These are phyloP conservation scores for Alethe castanea DNA, from an alignment of 2,113 vertebrate species.

Conservation along the genomic window DNA sequence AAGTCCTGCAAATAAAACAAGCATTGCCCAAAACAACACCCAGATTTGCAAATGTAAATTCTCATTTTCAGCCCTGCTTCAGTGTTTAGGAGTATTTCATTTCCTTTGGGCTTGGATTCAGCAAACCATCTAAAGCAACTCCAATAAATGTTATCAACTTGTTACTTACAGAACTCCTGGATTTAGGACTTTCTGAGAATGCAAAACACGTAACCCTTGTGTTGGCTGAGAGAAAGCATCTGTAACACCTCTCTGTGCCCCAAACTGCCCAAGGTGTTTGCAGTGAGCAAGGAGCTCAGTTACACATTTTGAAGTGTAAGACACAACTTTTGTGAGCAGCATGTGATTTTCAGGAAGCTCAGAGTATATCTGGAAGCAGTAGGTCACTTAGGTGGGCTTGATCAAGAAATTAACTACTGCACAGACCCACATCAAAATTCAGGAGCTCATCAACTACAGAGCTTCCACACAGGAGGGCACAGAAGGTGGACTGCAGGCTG, in stretches of 20 bases:
- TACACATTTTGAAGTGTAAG: background rate
- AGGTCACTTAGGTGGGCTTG: background rate
- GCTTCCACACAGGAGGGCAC: background rate
- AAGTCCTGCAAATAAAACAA: background rate
- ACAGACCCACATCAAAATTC: background rate
- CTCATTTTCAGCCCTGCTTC: background rate
- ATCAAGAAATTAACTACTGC: background rate
- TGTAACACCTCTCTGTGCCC: background rate
- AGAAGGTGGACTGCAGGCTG: background rate
- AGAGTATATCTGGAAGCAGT: background rate
- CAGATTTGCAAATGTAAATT: background rate
- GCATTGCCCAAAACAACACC: background rate
- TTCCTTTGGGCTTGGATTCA: background rate
- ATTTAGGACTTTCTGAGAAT: background rate
- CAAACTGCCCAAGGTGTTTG: background rate
- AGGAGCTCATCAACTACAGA: background rate
- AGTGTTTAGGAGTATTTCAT: background rate
- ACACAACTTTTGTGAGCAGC: background rate
- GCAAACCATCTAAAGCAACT: background rate
- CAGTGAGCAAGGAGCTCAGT: background rate
- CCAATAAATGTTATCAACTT: background rate
- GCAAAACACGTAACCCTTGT: background rate
- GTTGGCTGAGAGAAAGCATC: background rate
- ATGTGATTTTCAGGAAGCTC: background rate
- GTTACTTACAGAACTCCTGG: background rate